These are phyloP conservation scores for Hirtodrosophila histrioides DNA, from an alignment of 2,888 invertebrate genomes.

Conservation along the genomic window DNA sequence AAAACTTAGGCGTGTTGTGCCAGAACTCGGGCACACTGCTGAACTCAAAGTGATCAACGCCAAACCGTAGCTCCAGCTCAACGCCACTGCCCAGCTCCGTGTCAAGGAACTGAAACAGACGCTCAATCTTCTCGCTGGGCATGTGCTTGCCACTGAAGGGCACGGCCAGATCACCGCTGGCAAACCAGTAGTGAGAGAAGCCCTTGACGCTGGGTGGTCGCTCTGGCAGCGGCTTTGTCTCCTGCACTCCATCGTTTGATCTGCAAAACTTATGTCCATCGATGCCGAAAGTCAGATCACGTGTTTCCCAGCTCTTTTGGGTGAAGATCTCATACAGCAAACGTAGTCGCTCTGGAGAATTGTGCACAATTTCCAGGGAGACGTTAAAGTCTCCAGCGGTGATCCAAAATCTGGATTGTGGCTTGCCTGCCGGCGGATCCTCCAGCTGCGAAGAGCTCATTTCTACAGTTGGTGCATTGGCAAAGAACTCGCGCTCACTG, in stretches of 20 bases:
- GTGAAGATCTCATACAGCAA: slow-evolving; percentile 80
- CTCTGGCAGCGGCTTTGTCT: slow-evolving; percentile 38
- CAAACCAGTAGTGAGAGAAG: slow-evolving; percentile 83
- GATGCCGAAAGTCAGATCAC: slow-evolving; percentile 80
- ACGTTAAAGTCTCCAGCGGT: slow-evolving; percentile 74
- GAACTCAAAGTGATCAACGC: slow-evolving; percentile 81
- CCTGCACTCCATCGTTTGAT: not conserved
- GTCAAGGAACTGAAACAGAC: slow-evolving; percentile 73
- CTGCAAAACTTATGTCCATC: slow-evolving; percentile 76
- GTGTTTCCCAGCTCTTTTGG: slow-evolving; percentile 73
- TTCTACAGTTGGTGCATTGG: slow-evolving; percentile 63
- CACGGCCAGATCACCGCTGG: slow-evolving; percentile 77
- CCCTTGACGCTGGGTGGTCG: slow-evolving; percentile 57
- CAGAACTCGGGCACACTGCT: slow-evolving; percentile 75
- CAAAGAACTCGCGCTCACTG: slow-evolving; percentile 64
- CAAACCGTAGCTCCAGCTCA: slow-evolving; percentile 70
- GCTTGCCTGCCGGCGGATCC: slow-evolving; percentile 17
- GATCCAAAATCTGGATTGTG: slow-evolving; percentile 77
- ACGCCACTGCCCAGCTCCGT: slow-evolving; percentile 40
- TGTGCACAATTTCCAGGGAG: slow-evolving; percentile 67
- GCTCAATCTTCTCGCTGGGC: slow-evolving; percentile 66
- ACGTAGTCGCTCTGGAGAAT: slow-evolving; percentile 63
- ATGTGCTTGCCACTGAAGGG: slow-evolving; percentile 80
- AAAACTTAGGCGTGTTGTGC: slow-evolving; percentile 64
- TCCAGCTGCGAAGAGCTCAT: slow-evolving; percentile 57